Percentiles rank a stretch among this genome's conserved stretches.
These are phyloP conservation scores for Meghimatium bilineatum DNA, from an alignment of 2,888 invertebrate species.

Conservation along the genomic window DNA sequence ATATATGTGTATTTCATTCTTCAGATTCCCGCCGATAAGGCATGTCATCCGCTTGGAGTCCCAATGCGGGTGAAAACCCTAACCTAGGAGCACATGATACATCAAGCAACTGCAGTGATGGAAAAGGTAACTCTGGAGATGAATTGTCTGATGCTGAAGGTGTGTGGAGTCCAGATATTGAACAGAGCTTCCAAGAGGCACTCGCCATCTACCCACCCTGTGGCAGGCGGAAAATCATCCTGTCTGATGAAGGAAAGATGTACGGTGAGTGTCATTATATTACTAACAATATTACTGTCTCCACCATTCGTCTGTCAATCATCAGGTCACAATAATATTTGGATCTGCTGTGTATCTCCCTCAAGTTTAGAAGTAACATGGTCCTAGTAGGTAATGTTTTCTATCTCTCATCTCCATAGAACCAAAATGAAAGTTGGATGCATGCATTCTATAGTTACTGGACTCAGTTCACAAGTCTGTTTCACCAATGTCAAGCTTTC, in stretches of 20 bases:
- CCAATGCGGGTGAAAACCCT: constrained; percentile 56
- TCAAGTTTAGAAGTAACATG: no score
- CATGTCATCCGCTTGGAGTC: constrained; percentile 67
- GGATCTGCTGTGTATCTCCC: no score
- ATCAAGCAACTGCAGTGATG: constrained; percentile 52
- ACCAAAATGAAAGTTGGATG: no score
- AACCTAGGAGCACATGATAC: constrained; percentile 49
- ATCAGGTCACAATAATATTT: no score
- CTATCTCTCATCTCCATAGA: no score
- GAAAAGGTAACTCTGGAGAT: constrained; percentile 86
- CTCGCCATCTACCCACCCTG: constrained; percentile 99
- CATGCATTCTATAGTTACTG: no score
- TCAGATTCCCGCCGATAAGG: constrained; percentile 39
- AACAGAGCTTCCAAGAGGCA: constrained; percentile 99
- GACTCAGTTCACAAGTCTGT: no score
- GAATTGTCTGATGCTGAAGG: constrained; percentile 97
- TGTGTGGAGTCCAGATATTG: constrained; percentile 99
- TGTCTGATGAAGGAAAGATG: constrained; percentile 99
- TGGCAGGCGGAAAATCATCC: constrained; percentile 98
- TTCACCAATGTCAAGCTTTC: no score
- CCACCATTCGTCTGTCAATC: no score
- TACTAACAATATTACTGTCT: no score
- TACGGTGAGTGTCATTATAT: constrained; percentile 88
- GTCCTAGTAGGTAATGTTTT: no score
- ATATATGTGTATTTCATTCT: no score